phyloP scores from a whole-genome alignment of 2,113 vertebrate species.

The Paracanthobrama guichenoti region DNA sequence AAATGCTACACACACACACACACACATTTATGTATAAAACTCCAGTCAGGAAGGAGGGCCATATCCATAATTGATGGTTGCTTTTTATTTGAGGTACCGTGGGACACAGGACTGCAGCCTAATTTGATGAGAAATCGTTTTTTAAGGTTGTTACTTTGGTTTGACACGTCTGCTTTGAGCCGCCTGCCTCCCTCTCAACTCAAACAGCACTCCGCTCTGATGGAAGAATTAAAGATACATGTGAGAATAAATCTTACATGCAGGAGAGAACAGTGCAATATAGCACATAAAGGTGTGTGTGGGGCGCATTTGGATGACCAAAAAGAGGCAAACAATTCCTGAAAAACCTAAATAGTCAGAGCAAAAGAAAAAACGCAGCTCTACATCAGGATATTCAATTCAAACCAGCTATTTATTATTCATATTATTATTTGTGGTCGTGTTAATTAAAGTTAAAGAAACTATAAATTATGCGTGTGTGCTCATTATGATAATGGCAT shows the following conservation, averaged over 20 bases:
- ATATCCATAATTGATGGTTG: slow-evolving; percentile 61
- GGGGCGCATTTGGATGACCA: neutral
- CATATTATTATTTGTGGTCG: slow-evolving; percentile 50
- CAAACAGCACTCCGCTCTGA: slow-evolving; percentile 51
- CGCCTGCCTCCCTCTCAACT: slow-evolving; percentile 13
- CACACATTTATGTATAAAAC: slow-evolving; percentile 61
- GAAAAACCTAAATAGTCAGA: slow-evolving; percentile 22
- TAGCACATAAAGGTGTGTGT: slow-evolving; percentile 48
- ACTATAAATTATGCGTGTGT: slow-evolving; percentile 51
- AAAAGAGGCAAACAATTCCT: neutral
- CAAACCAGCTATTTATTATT: slow-evolving; percentile 56
- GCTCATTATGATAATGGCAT: slow-evolving; percentile 42
- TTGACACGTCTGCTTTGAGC: slow-evolving; percentile 50
- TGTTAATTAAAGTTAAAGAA: slow-evolving; percentile 60
- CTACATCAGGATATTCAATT: slow-evolving; percentile 33
- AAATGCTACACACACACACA: slow-evolving; percentile 65
- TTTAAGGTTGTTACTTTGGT: slow-evolving; percentile 52
- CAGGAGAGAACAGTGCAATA: slow-evolving; percentile 28
- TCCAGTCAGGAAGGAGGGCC: slow-evolving; percentile 37
- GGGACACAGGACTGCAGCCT: slow-evolving; percentile 51
- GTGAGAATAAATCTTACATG: slow-evolving; percentile 57
- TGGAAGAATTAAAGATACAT: slow-evolving; percentile 57
- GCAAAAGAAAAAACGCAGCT: neutral
- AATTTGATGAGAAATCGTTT: slow-evolving; percentile 58
- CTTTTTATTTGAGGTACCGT: slow-evolving; percentile 48